A percentile compares a stretch with the other conserved stretches of the same genome.
Conservation (phyloP, 2,888 invertebrate genomes). For the Rhagium mordax region DNA sequence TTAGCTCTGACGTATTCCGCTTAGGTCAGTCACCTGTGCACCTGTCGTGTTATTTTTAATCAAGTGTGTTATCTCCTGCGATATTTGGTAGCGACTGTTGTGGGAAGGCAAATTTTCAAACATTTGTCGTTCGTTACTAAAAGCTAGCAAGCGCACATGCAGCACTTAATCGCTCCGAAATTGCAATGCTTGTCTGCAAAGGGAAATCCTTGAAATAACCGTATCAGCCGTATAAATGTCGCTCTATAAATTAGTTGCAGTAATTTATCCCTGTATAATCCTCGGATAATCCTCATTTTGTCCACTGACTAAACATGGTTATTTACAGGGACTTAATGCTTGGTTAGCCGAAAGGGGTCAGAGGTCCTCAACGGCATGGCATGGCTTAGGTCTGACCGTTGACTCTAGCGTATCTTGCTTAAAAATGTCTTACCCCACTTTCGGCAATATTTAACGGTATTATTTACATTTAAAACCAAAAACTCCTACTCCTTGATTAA, state of each 20-base stretch:
- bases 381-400: background rate
- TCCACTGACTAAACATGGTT: conserved; percentile 44
- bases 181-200: conserved; percentile 8
- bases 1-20: too few relatives aligned
- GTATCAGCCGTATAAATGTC: conserved; percentile 23
- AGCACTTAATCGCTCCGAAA: too few relatives aligned
- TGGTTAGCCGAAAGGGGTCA: conserved; percentile 36
- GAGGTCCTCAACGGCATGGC: background rate
- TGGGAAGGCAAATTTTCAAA: too few relatives aligned
- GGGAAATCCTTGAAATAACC: conserved; percentile 11
- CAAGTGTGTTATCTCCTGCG: too few relatives aligned
- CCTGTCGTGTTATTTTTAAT: too few relatives aligned
- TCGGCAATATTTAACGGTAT: too few relatives aligned
- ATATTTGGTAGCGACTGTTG: too few relatives aligned
- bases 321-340: conserved; percentile 46
- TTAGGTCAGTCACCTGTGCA: too few relatives aligned
- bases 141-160: too few relatives aligned
- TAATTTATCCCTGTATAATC: conserved; percentile 38
- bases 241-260: conserved; percentile 33
- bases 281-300: conserved; percentile 43
- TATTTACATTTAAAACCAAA: too few relatives aligned
- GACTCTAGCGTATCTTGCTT: background rate
- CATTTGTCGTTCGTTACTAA: too few relatives aligned
- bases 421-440: background rate
- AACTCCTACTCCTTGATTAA: too few relatives aligned